Percentiles rank a stretch among this genome's conserved stretches.
phyloP scores from a whole-genome alignment of 1,140 invertebrate species.

The Nasonia longicornis region DNA sequence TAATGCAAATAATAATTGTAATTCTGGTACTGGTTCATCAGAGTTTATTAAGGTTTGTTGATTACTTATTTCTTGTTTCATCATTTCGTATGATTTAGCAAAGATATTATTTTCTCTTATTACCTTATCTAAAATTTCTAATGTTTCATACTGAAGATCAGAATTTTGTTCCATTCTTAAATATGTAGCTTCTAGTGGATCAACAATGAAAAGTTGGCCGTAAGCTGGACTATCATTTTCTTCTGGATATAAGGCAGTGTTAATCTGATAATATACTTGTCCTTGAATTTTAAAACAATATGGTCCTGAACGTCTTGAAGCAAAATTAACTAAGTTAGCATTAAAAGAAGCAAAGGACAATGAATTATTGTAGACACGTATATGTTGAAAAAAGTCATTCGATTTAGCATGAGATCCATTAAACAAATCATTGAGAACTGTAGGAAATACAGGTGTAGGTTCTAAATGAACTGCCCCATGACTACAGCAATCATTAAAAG shows the following conservation, averaged over 20 bases:
- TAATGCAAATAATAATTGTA: too few relatives aligned
- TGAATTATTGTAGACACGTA: constrained; percentile 38
- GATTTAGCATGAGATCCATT: constrained; percentile 32
- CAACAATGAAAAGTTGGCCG: constrained; percentile 47
- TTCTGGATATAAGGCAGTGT: constrained; percentile 36
- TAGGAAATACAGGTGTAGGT: constrained; percentile 18
- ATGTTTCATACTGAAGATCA: too few relatives aligned
- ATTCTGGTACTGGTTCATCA: too few relatives aligned
- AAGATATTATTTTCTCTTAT: too few relatives aligned
- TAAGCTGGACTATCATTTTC: constrained; percentile 39
- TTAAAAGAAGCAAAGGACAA: constrained; percentile 41
- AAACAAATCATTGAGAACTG: constrained; percentile 27
- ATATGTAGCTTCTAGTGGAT: constrained; percentile 42
- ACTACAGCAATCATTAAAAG: constrained; percentile 41
- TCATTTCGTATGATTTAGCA: too few relatives aligned
- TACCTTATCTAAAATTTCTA: too few relatives aligned
- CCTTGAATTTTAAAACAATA: constrained; percentile 40
- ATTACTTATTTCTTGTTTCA: too few relatives aligned
- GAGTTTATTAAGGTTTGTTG: too few relatives aligned
- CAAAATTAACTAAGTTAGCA: constrained; percentile 36
- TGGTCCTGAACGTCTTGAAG: constrained; percentile 35
- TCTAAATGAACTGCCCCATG: constrained; percentile 31
- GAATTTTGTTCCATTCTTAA: background rate
- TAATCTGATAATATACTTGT: constrained; percentile 37
- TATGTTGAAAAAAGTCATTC: constrained; percentile 33